A percentile compares a stretch with the other conserved stretches of the same genome.
These are phyloP conservation scores for Caenorhabditis panamensis DNA, from an alignment of 2,888 invertebrate species.

Conservation along the genomic window DNA sequence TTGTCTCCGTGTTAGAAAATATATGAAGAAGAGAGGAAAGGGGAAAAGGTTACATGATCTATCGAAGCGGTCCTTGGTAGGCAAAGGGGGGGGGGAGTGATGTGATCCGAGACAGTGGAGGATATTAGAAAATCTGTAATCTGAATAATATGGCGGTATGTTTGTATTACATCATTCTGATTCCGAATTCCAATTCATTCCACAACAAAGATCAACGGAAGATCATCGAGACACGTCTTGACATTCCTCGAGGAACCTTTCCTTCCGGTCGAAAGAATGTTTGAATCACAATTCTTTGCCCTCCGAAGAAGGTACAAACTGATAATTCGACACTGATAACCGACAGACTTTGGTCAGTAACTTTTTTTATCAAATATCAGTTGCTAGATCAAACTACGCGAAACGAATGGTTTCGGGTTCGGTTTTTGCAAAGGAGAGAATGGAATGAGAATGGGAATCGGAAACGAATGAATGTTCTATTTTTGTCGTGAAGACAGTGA, in stretches of 20 bases:
- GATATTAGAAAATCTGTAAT: no score
- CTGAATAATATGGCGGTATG: no score
- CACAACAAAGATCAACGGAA: background rate
- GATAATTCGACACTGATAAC: background rate
- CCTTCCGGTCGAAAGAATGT: constrained; percentile 1
- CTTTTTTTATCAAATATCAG: background rate
- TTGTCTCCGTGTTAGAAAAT: no score
- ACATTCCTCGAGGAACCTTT: background rate
- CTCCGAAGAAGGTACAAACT: background rate
- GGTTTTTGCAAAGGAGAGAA: background rate
- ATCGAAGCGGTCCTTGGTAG: no score
- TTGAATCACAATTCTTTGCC: background rate
- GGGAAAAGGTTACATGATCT: no score
- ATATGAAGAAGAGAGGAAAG: no score
- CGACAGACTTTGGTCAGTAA: background rate
- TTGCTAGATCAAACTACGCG: background rate
- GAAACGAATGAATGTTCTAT: background rate
- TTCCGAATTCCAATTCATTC: background rate
- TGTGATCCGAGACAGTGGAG: no score
- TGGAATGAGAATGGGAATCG: no score
- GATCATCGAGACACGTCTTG: background rate
- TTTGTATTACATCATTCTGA: background rate
- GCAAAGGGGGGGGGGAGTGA: no score
- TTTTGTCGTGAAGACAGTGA: background rate
- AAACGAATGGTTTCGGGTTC: background rate